Evolutionary conservation across 2,888 invertebrate genomes (phyloP).

Genomic region (Vandiemenella viatica): DNA sequence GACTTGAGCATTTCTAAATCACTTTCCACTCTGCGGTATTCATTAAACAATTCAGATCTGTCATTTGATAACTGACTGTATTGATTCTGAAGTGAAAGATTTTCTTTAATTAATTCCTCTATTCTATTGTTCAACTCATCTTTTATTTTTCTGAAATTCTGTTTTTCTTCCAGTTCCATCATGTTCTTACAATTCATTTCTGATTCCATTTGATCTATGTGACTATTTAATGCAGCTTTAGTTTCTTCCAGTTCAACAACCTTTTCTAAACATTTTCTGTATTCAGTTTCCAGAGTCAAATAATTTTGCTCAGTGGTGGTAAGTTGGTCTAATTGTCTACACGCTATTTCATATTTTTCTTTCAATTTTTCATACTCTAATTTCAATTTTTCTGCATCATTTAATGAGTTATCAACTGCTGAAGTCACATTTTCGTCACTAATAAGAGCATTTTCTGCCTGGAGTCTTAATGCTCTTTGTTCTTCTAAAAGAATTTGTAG

Average conservation of each 20-base stretch:
- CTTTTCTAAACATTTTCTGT: constrained; percentile 2
- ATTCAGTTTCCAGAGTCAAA: constrained; percentile 1
- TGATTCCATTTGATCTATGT: background rate
- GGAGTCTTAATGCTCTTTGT: constrained; percentile 28
- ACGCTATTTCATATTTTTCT: constrained; percentile 32
- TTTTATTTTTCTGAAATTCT: background rate
- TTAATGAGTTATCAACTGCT: background rate
- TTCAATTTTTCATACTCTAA: constrained; percentile 2
- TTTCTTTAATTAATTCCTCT: too few species aligned
- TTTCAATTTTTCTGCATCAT: background rate
- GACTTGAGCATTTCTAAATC: too few species aligned
- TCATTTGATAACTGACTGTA: too few species aligned
- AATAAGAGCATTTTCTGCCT: constrained; percentile 24
- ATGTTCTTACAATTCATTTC: background rate
- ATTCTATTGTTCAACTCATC: background rate
- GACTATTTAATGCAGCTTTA: background rate
- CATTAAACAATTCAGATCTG: too few species aligned
- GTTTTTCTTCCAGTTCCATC: background rate
- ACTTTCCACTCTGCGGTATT: too few species aligned
- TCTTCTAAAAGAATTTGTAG: constrained; percentile 38
- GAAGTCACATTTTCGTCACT: too few species aligned
- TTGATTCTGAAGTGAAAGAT: too few species aligned
- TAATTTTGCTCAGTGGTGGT: constrained; percentile 4
- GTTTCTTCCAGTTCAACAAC: background rate
- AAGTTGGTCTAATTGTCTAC: constrained; percentile 30